A percentile compares a stretch with the other conserved stretches of the same genome.
Evolutionary conservation across 2,113 vertebrate species (phyloP).

Genomic region (Etheostoma spectabile): DNA sequence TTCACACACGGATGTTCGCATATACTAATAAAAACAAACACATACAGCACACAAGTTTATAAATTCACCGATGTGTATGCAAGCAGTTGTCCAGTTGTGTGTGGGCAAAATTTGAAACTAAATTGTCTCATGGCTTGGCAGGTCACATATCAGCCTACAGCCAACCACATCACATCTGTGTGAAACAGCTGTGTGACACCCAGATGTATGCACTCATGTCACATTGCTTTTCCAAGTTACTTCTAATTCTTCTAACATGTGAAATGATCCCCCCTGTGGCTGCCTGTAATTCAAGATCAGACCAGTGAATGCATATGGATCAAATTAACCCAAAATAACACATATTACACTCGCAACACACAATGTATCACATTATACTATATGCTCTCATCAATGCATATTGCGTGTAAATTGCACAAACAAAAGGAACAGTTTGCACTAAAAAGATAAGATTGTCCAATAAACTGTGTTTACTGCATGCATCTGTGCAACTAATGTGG

Average conservation of each 20-base stretch:
- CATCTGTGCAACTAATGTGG: slow-evolving; percentile 27
- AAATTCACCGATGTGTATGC: background rate
- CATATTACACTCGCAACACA: slow-evolving; percentile 31
- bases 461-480: slow-evolving; percentile 43
- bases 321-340: slow-evolving; percentile 64
- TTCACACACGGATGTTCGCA: background rate
- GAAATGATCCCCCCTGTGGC: slow-evolving; percentile 24
- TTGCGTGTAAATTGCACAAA: slow-evolving; percentile 1
- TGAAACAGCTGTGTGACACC: slow-evolving; percentile 45
- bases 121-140: slow-evolving; percentile 10
- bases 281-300: slow-evolving; percentile 50
- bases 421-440: slow-evolving; percentile 12
- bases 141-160: slow-evolving; percentile 10
- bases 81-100: background rate
- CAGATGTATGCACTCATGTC: slow-evolving; percentile 37
- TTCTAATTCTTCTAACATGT: slow-evolving; percentile 52
- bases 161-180: slow-evolving; percentile 28
- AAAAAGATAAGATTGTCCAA: slow-evolving; percentile 28
- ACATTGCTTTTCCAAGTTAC: slow-evolving; percentile 26
- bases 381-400: slow-evolving; percentile 22
- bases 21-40: too few relatives aligned
- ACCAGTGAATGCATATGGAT: slow-evolving; percentile 58
- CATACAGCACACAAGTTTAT: background rate
- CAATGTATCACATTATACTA: slow-evolving; percentile 12
- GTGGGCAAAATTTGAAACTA: background rate